Conservation (phyloP, 2,888 invertebrate genomes). For the Euplexia lucipara region DNA sequence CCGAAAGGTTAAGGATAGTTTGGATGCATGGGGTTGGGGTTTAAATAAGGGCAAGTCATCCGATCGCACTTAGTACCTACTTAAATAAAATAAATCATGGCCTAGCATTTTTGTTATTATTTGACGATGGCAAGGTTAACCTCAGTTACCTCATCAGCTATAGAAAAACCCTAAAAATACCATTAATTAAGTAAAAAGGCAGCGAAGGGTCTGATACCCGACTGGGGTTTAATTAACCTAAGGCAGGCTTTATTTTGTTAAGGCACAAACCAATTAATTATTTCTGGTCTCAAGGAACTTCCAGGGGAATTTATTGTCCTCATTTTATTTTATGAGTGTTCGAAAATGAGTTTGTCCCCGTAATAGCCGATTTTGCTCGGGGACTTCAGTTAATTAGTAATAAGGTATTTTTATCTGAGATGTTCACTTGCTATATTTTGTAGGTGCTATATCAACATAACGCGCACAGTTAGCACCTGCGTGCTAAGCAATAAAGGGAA, state of each 20-base stretch:
- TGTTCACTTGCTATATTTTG: neutral
- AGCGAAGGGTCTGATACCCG: constrained; percentile 61
- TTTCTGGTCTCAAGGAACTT: constrained; percentile 68
- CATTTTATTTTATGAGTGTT: constrained; percentile 64
- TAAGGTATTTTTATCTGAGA: constrained; percentile 11
- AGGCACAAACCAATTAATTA: constrained; percentile 73
- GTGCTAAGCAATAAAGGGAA: no score
- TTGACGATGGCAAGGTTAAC: no score
- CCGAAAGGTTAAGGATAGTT: no score
- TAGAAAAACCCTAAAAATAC: constrained; percentile 67
- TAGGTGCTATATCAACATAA: no score
- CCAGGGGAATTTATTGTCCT: constrained; percentile 60
- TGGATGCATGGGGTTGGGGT: no score
- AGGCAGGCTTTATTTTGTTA: constrained; percentile 71
- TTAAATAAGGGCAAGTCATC: no score
- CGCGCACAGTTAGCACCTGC: no score
- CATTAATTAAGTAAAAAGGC: constrained; percentile 69
- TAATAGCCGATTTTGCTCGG: constrained; percentile 42
- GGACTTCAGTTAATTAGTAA: constrained; percentile 30
- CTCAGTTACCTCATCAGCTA: constrained; percentile 28
- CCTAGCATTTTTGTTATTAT: no score
- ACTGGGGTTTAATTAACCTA: constrained; percentile 70
- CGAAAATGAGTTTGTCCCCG: constrained; percentile 55
- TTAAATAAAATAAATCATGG: no score
- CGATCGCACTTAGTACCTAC: no score